Conservation (phyloP, 2,888 invertebrate genomes). For the Auanema freiburgensis region DNA sequence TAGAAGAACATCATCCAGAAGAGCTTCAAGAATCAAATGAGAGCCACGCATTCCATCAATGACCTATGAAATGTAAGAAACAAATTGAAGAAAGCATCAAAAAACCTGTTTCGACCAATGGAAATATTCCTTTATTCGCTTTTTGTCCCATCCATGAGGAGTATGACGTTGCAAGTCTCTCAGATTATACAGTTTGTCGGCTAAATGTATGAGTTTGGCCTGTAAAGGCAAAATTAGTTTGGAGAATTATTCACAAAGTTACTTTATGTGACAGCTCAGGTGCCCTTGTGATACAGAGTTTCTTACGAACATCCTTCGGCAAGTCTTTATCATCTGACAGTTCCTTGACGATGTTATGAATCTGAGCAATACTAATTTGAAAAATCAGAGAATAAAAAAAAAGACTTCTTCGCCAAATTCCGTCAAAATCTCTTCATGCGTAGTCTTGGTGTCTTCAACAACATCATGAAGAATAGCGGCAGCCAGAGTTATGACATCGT, state of each 20-base stretch:
- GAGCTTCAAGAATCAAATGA: conserved; percentile 51
- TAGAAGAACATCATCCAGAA: conserved; percentile 47
- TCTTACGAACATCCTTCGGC: conserved; percentile 72
- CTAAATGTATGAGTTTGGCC: conserved; percentile 79
- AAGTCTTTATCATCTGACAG: conserved; percentile 75
- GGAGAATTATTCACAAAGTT: background rate
- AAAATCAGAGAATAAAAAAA: background rate
- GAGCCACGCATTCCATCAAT: conserved; percentile 53
- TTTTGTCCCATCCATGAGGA: conserved; percentile 57
- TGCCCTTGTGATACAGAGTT: conserved; percentile 50
- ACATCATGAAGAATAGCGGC: conserved; percentile 82
- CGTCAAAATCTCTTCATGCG: conserved; percentile 69
- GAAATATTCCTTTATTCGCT: conserved; percentile 56
- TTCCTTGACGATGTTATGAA: conserved; percentile 57
- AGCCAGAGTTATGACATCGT: conserved; percentile 67
- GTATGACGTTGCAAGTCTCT: conserved; percentile 72
- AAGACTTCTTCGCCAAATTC: conserved; percentile 64
- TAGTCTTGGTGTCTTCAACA: conserved; percentile 81
- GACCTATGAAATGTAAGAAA: conserved; percentile 25
- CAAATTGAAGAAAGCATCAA: conserved; percentile 2
- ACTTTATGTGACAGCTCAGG: conserved; percentile 47
- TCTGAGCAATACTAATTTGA: conserved; percentile 9
- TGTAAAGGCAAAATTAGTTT: conserved; percentile 51
- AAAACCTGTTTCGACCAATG: conserved; percentile 51
- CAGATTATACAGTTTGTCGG: conserved; percentile 82